phyloP scores from a whole-genome alignment of 2,888 invertebrate species.

The Drosophila sordidapex region DNA sequence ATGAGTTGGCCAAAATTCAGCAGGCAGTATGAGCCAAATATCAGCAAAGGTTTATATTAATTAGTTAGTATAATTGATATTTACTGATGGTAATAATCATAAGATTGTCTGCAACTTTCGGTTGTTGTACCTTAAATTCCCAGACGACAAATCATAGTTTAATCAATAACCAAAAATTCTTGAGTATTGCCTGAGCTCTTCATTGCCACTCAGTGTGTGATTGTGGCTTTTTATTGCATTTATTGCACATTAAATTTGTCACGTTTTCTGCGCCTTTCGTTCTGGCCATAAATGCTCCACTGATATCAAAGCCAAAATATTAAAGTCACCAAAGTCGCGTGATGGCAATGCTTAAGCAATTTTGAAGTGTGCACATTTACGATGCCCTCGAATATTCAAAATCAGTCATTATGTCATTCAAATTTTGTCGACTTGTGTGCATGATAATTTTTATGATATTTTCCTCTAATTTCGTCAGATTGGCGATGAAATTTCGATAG shows the following conservation, averaged over 20 bases:
- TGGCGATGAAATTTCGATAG: not conserved
- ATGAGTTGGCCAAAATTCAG: not conserved
- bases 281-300: slow-evolving; percentile 23
- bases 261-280: slow-evolving; percentile 47
- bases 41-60: not conserved
- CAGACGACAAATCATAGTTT: not conserved
- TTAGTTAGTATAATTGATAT: not conserved
- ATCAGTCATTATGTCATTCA: slow-evolving; percentile 20
- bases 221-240: slow-evolving; percentile 10
- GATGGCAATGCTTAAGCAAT: slow-evolving; percentile 1
- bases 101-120: not conserved
- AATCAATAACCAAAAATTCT: not conserved
- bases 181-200: not conserved
- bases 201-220: not conserved
- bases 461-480: slow-evolving; percentile 13
- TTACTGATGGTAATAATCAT: not conserved
- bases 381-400: not conserved
- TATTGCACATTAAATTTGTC: slow-evolving; percentile 25
- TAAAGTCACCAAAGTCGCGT: slow-evolving; percentile 19
- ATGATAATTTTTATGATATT: slow-evolving; percentile 23
- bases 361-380: slow-evolving; percentile 4
- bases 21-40: not conserved
- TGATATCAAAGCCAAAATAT: slow-evolving; percentile 38
- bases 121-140: not conserved
- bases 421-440: slow-evolving; percentile 15